Base-by-base conservation (phyloP, 2,888 invertebrate species). In the Drosophila diplacantha region DNA sequence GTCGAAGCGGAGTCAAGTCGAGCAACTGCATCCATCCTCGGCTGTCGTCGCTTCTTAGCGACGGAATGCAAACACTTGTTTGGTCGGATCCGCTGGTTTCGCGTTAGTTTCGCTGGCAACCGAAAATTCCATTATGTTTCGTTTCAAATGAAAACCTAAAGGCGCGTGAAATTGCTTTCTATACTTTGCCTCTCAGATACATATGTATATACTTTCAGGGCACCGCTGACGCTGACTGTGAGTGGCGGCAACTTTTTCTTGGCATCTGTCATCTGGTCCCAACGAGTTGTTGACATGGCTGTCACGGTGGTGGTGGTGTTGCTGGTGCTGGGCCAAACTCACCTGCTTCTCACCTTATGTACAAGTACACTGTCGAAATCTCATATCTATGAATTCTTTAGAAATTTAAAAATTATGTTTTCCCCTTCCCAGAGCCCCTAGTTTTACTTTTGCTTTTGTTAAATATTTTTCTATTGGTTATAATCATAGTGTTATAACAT, bases 11-110 rank as follows among this genome's bases (percentile, higher is more conserved):
- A 32, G 37, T 43, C 35, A 35, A 47, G 20, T 29, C 32, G 24
- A 41, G 26, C 5, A 32, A 49, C 9, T 51, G 32, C 38, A 51
- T 43, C 22, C 38, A 51, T 38, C 9, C 41, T 43, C 39, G 47
- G 58, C 66, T 52, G 52, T 54, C 43, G 56, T 58, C 52, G 75
- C 77, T 81, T 78, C 83, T 39, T 83, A 81, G 77, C 79, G 81
- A 83, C 83, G 83, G 83, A 83, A 78, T 83, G 83, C 81, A 83
- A 73, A 75, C 79, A 78, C 79, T 78, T 78, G 81, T 83, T 78
- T 83, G 61, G 50, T 56, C 41, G 22, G 26, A 24, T 29, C 26
- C 26, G 26, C 32, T 62, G 31, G 49, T 32, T 52, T 31, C 43
- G 34, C 26, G 47, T 52, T 46, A 31, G 47, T 41, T 39, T 34